A percentile compares a stretch with the other conserved stretches of the same genome.
Conservation (phyloP, 2,113 vertebrate genomes). For the Oriolus oriolus region DNA sequence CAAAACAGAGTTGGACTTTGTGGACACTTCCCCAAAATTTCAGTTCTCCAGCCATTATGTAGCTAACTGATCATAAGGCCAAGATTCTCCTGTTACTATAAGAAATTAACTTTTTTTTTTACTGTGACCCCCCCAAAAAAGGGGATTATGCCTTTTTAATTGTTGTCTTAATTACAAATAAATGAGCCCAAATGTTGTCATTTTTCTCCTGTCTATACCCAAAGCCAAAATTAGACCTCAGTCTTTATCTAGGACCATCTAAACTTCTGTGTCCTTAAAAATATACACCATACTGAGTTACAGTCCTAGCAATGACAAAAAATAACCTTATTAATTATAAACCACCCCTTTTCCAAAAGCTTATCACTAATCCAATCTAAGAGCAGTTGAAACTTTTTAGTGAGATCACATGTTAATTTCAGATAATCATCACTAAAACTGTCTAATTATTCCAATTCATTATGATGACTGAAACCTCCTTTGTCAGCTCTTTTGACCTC, state of each 20-base stretch:
- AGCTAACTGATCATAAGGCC: neutral
- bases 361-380: neutral
- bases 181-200: neutral
- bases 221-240: neutral
- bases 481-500: constrained; percentile 44
- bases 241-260: neutral
- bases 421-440: constrained; percentile 26
- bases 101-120: neutral
- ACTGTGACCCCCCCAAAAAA: rapidly evolving
- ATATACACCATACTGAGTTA: neutral
- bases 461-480: constrained; percentile 18
- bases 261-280: neutral
- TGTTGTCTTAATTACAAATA: neutral
- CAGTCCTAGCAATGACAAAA: neutral
- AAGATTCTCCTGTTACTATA: neutral
- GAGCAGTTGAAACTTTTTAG: constrained; percentile 11
- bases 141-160: neutral
- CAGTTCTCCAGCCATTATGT: neutral
- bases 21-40: neutral
- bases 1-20: neutral
- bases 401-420: constrained; percentile 29
- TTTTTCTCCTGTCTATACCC: neutral
- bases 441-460: constrained; percentile 39
- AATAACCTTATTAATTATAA: neutral
- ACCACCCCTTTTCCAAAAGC: neutral